Conservation (phyloP, 2,113 vertebrate genomes). For the Amphiprion ocellaris region DNA sequence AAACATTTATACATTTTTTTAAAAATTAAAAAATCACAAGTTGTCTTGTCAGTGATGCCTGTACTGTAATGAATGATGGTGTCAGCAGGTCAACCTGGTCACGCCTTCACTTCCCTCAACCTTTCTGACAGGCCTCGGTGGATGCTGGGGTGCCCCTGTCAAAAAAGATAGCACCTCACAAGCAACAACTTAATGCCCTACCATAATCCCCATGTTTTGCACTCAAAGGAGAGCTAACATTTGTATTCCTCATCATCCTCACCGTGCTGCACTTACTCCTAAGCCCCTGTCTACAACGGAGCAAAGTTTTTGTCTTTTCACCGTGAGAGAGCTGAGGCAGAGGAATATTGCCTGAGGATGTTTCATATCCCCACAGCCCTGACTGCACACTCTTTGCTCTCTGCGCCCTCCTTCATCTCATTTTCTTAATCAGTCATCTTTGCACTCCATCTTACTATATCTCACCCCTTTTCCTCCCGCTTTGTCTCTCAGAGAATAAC, state of each 20-base stretch:
- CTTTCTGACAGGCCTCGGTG: background rate
- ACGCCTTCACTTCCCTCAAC: constrained; percentile 34
- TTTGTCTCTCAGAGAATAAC: constrained; percentile 39
- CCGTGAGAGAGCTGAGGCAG: constrained; percentile 69
- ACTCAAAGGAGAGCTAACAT: constrained; percentile 66
- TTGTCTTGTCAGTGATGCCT: constrained; percentile 22
- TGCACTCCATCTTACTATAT: constrained; percentile 49
- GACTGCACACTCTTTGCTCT: constrained; percentile 55
- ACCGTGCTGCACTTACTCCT: constrained; percentile 42
- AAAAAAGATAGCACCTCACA: constrained; percentile 33
- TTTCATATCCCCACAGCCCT: constrained; percentile 75
- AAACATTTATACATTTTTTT: too few species aligned
- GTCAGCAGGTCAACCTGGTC: constrained; percentile 34
- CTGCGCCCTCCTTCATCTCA: constrained; percentile 58
- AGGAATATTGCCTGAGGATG: constrained; percentile 78
- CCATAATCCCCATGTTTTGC: constrained; percentile 42
- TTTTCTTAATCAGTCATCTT: constrained; percentile 72
- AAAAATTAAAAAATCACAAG: too few species aligned
- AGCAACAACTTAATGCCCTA: constrained; percentile 51
- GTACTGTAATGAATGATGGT: constrained; percentile 34
- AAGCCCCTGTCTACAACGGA: constrained; percentile 60
- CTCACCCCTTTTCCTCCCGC: constrained; percentile 20
- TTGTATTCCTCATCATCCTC: constrained; percentile 73
- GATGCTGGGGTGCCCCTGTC: constrained; percentile 49
- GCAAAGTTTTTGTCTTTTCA: constrained; percentile 73